A percentile compares a stretch with the other conserved stretches of the same genome.
These are phyloP conservation scores for Mus pahari DNA, from an alignment of 2,113 vertebrate species.

Conservation along the genomic window DNA sequence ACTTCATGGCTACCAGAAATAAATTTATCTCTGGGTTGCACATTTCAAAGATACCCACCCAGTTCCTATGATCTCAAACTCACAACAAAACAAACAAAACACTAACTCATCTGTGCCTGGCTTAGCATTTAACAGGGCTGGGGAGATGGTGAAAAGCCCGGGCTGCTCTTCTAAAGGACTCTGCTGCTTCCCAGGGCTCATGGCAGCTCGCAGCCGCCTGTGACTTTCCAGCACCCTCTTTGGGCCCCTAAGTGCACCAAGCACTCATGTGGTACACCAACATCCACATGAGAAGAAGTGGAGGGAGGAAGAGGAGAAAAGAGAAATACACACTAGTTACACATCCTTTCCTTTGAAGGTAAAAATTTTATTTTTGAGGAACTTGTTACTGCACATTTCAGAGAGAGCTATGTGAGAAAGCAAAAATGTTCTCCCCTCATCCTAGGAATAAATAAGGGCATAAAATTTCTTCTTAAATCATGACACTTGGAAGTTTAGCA, in stretches of 20 bases:
- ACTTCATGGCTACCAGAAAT: not conserved
- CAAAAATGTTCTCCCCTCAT: slow-evolving; percentile 82
- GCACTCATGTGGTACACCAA: not conserved
- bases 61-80: not conserved
- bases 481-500: slow-evolving; percentile 88
- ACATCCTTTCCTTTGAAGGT: slow-evolving; percentile 70
- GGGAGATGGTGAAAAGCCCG: not conserved
- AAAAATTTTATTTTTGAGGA: slow-evolving; percentile 88
- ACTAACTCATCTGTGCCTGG: not conserved
- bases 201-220: not conserved
- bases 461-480: slow-evolving; percentile 83
- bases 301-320: not conserved
- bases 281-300: not conserved
- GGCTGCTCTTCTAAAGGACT: not conserved
- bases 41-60: not conserved
- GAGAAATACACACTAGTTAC: not conserved
- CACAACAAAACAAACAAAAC: not conserved
- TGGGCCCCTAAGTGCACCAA: not conserved
- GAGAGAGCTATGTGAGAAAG: slow-evolving; percentile 85
- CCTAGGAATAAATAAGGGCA: slow-evolving; percentile 86
- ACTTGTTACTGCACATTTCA: slow-evolving; percentile 84
- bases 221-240: not conserved
- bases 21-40: not conserved
- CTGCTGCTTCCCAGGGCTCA: not conserved
- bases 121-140: not conserved